A percentile compares a stretch with the other conserved stretches of the same genome.
Evolutionary conservation across 2,113 vertebrate genomes (phyloP).

Genomic region (Neoarius graeffei): DNA sequence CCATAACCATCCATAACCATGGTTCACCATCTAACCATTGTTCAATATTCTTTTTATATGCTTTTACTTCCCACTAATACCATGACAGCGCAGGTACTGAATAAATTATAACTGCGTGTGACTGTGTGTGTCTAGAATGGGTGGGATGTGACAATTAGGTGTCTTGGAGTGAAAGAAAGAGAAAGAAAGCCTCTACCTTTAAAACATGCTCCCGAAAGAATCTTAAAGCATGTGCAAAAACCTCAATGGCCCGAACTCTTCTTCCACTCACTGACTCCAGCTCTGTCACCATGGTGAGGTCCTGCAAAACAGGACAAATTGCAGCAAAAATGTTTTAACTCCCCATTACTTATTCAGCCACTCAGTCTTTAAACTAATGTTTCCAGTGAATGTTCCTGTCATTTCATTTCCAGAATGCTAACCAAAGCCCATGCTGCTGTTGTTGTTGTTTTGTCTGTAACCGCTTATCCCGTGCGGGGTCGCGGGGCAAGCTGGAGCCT

Average conservation of each 20-base stretch:
- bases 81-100: neutral
- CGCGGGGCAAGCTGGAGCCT: too few species aligned
- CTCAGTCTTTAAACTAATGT: neutral
- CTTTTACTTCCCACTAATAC: neutral
- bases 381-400: neutral
- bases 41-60: neutral
- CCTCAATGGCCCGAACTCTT: slow-evolving; percentile 84
- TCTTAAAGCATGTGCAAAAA: slow-evolving; percentile 87
- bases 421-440: neutral
- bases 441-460: too few species aligned
- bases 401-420: neutral
- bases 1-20: too few species aligned
- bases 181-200: slow-evolving; percentile 73
- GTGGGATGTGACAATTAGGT: neutral
- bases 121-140: neutral
- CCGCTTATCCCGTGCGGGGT: too few species aligned
- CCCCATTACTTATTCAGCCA: neutral
- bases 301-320: slow-evolving; percentile 62
- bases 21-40: neutral
- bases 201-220: slow-evolving; percentile 93
- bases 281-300: slow-evolving; percentile 83
- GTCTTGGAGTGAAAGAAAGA: neutral
- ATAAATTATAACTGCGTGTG: neutral
- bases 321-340: slow-evolving; percentile 25
- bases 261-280: slow-evolving; percentile 88